Evolutionary conservation across 2,888 invertebrate genomes (phyloP), one percentile per base, ranked within the genome.

Genomic region (Plagodis pulveraria): DNA sequence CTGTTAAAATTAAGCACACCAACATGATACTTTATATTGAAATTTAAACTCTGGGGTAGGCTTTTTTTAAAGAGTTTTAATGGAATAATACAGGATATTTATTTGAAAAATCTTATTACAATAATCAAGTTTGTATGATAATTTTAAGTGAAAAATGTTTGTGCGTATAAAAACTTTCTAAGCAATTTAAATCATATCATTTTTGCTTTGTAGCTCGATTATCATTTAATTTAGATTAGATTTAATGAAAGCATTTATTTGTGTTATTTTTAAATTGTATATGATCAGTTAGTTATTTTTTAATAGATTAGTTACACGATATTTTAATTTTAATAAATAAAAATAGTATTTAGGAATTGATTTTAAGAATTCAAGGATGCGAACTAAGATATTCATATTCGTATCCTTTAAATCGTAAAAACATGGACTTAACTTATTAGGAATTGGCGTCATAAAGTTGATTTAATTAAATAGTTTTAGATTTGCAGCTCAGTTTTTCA

Each of bases 151-250:
- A 7, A 32, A 34, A 36, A 41, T 36, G 34, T 48, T 41, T 59
- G 22, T 43, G 22, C 1, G 22, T 22, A 22, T 41, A 44, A 56
- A 55, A 58, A 60, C 38, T 40, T 49, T 48, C 1, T 40, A 67
- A 66, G 65, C 65, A 68, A 66, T 69, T 63, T 50, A 42, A 47
- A 59, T 52, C 67, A 67, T 67, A 67, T 67, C 67, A 67, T 65
- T 66, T 56, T 67, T 58, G 65, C 61, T 67, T 67, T 40, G 41
- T 67, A 57, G 40, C 47, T 47, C 60, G 46, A 56, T 50, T 58
- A 54, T 58, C 51, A 59, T 56, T 60, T 62, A 58, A 52, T 41
- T 46, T 63, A 63, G 63, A 53, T 46, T 63, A 63, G 63, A 53
- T 42, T 50, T 55, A 52, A 55, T 48, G 47, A 56, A 63, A 46